Evolutionary conservation across 2,888 invertebrate genomes (phyloP).

Genomic region (Agrochola lota): DNA sequence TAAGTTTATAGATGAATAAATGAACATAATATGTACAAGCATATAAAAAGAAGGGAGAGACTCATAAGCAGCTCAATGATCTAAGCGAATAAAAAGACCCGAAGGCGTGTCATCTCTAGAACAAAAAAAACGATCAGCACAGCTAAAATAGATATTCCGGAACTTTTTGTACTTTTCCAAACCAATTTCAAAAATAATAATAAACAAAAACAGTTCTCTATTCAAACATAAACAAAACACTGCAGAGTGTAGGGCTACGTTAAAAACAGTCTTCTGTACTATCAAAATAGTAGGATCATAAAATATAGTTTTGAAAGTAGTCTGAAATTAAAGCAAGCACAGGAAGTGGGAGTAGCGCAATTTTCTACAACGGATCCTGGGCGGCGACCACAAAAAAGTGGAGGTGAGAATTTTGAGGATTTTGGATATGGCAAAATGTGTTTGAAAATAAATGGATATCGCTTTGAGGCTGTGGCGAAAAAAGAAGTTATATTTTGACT

Average conservation of each 20-base stretch:
- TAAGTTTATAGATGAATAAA: too few species aligned
- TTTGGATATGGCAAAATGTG: constrained; percentile 41
- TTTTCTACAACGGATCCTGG: constrained; percentile 76
- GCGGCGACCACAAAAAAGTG: constrained; percentile 69
- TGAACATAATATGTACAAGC: too few species aligned
- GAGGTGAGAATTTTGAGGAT: constrained; percentile 19
- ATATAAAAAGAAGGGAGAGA: too few species aligned
- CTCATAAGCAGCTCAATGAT: too few species aligned
- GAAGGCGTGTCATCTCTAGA: too few species aligned
- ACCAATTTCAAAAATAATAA: constrained; percentile 12
- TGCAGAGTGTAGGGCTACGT: constrained; percentile 11
- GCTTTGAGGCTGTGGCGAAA: background rate
- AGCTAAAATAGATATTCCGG: too few species aligned
- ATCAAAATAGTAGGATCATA: constrained; percentile 68
- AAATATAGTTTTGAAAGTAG: constrained; percentile 74
- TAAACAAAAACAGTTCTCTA: constrained; percentile 4
- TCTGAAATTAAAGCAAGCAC: constrained; percentile 79
- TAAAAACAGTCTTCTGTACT: constrained; percentile 35
- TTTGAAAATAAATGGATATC: background rate
- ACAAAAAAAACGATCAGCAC: too few species aligned
- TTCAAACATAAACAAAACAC: constrained; percentile 17
- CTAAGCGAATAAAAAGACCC: too few species aligned
- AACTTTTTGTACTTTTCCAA: background rate
- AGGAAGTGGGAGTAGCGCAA: constrained; percentile 74
- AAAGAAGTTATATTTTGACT: background rate